Evolutionary conservation across 37 sponge, comb jelly and placozoan genomes (phyloP).

Genomic region (Halichondria panicea): DNA sequence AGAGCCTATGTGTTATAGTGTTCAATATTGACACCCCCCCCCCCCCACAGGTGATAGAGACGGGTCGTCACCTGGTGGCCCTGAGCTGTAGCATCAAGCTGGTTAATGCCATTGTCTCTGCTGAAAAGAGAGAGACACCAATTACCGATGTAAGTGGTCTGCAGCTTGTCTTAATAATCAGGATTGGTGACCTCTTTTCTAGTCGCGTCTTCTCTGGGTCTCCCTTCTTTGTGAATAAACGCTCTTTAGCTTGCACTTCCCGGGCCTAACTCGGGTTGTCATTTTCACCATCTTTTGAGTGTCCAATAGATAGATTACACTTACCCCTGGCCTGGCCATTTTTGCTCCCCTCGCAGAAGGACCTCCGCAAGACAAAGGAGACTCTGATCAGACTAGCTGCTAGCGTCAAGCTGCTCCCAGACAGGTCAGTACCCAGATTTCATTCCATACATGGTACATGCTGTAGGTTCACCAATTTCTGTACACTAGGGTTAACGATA

Average conservation of each 20-base stretch:
- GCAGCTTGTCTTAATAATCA: no score
- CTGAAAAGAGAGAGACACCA: slow-evolving; percentile 84
- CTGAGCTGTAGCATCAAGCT: slow-evolving; percentile 86
- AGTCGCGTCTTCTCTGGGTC: no score
- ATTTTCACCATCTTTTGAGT: no score
- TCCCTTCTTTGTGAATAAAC: no score
- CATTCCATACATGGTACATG: neutral
- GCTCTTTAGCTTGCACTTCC: no score
- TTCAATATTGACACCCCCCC: no score
- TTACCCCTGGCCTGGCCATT: no score
- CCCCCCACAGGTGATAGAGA: slow-evolving; percentile 65
- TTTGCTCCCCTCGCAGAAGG: slow-evolving; percentile 53
- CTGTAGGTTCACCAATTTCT: neutral
- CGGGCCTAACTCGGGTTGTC: no score
- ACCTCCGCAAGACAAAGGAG: slow-evolving; percentile 81
- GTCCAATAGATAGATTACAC: no score
- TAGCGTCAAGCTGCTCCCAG: slow-evolving; percentile 77
- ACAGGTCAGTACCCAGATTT: slow-evolving; percentile 43
- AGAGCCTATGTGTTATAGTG: no score
- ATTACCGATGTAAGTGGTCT: slow-evolving; percentile 70
- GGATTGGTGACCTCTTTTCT: neutral
- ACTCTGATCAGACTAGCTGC: slow-evolving; percentile 62
- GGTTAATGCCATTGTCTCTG: slow-evolving; percentile 77
- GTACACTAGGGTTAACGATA: neutral
- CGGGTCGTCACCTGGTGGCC: slow-evolving; percentile 75